These are phyloP conservation scores for Eclectus roratus DNA, from an alignment of 2,113 vertebrate genomes.

Conservation along the genomic window DNA sequence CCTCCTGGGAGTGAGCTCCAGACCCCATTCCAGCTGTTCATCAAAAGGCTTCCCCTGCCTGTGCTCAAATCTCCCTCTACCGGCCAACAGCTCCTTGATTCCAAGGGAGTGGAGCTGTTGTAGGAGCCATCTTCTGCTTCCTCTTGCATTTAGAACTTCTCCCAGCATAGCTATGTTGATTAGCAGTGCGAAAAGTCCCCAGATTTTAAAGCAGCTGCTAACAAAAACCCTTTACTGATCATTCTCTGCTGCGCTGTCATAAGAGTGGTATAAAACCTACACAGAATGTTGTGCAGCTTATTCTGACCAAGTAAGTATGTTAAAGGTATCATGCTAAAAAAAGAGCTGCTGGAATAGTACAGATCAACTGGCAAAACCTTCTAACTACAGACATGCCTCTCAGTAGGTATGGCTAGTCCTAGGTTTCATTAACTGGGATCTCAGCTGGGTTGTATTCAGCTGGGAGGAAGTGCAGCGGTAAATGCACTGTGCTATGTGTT, in stretches of 20 bases:
- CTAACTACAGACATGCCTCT: background rate
- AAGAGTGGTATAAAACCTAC: background rate
- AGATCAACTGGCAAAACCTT: background rate
- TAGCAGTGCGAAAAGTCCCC: background rate
- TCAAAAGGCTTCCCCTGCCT: background rate
- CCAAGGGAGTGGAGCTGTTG: background rate
- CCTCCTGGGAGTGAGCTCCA: background rate
- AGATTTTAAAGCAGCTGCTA: background rate
- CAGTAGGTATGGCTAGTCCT: background rate
- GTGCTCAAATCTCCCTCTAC: conserved; percentile 26
- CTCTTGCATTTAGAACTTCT: background rate
- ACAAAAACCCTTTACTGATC: background rate
- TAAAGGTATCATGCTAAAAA: background rate
- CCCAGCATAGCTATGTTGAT: background rate
- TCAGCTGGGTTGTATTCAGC: background rate
- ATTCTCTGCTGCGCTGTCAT: background rate
- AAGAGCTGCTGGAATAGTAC: background rate
- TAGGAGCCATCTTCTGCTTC: background rate
- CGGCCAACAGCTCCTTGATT: background rate
- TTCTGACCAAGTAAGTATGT: background rate
- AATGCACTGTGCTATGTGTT: background rate
- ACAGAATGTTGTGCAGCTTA: background rate
- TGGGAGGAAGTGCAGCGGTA: background rate
- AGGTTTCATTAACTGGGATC: background rate
- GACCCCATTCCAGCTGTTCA: background rate